Evolutionary conservation across 2,797 vertebrate species (phyloP).

Genomic region (Siniperca undulata): DNA sequence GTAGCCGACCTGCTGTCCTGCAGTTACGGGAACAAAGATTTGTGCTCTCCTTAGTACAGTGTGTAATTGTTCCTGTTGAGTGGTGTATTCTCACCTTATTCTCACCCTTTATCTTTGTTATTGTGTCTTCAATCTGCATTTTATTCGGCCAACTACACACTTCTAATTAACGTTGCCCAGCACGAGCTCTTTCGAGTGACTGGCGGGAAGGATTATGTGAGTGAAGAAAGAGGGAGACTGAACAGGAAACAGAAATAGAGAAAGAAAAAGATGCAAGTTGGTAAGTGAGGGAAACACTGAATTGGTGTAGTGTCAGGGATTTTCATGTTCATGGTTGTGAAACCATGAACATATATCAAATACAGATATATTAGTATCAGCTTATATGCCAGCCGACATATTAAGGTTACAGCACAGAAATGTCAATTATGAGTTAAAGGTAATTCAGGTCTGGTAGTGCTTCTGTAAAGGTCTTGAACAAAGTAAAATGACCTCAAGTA

Average conservation of each 20-base stretch:
- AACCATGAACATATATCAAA: not conserved
- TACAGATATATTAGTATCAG: not conserved
- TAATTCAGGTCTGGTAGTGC: not conserved
- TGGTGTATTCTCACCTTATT: slow-evolving; percentile 18
- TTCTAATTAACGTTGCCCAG: slow-evolving; percentile 58
- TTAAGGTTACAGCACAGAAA: not conserved
- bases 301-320: not conserved
- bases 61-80: slow-evolving; percentile 15
- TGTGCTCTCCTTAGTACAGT: not conserved
- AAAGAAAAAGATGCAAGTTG: slow-evolving; percentile 6
- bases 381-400: not conserved
- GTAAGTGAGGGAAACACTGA: not conserved
- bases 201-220: slow-evolving; percentile 40
- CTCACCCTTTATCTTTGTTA: slow-evolving; percentile 49
- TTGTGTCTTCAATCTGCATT: slow-evolving; percentile 60
- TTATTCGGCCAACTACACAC: slow-evolving; percentile 48
- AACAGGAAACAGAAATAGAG: slow-evolving; percentile 29
- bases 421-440: not conserved
- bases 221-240: slow-evolving; percentile 35
- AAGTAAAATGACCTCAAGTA: not conserved
- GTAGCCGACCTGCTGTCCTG: not conserved
- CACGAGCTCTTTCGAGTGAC: slow-evolving; percentile 37
- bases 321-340: not conserved
- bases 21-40: not conserved
- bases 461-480: not conserved